Percentiles rank a stretch among this genome's conserved stretches.
Conservation (phyloP, 92 coral and sea anemone species). For the Siderastrea siderea region DNA sequence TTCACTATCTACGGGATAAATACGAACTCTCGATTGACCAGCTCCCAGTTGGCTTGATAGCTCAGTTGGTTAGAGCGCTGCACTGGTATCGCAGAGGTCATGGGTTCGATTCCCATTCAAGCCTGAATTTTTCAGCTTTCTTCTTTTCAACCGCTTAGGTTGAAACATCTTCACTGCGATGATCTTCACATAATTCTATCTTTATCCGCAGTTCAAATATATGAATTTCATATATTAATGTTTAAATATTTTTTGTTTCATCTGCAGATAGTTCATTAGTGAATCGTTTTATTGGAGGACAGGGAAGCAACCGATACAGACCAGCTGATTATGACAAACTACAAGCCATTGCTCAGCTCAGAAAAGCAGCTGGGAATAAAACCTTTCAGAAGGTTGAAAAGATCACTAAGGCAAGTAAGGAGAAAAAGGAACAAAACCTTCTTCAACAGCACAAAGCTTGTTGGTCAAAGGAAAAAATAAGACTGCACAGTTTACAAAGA, state of each 20-base stretch:
- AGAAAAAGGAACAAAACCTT: slow-evolving; percentile 86
- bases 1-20: too few species aligned
- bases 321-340: slow-evolving; percentile 94
- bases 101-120: too few species aligned
- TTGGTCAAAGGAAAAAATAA: slow-evolving; percentile 91
- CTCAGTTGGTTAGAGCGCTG: too few species aligned
- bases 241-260: not conserved
- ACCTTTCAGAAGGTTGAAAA: slow-evolving; percentile 88
- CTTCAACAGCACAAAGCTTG: slow-evolving; percentile 95
- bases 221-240: too few species aligned
- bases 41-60: too few species aligned
- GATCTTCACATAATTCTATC: too few species aligned
- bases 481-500: slow-evolving; percentile 83
- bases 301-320: slow-evolving; percentile 81
- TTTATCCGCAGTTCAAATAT: too few species aligned
- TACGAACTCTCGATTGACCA: too few species aligned
- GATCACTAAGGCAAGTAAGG: slow-evolving; percentile 85
- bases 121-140: too few species aligned
- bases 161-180: too few species aligned
- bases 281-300: slow-evolving; percentile 89
- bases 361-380: slow-evolving; percentile 85
- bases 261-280: slow-evolving; percentile 88
- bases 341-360: slow-evolving; percentile 93
- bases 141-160: too few species aligned
- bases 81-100: too few species aligned